phyloP scores from a whole-genome alignment of 2,797 vertebrate genomes.

The Setipinna tenuifilis region DNA sequence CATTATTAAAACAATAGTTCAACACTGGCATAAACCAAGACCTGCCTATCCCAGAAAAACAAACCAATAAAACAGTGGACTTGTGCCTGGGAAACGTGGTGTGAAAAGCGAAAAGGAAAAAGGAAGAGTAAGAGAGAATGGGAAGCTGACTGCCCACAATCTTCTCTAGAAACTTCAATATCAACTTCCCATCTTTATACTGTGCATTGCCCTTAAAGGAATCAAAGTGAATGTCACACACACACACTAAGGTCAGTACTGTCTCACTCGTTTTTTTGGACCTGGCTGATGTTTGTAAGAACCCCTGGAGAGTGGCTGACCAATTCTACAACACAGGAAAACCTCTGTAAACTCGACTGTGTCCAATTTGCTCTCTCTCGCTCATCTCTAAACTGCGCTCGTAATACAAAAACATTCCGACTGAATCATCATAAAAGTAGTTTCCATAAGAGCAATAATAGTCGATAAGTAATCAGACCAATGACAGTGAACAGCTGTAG shows the following conservation, averaged over 20 bases:
- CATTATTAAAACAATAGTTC: conserved; percentile 36
- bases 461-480: conserved; percentile 48
- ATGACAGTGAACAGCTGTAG: conserved; percentile 22
- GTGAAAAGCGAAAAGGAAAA: not conserved
- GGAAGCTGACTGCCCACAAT: not conserved
- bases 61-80: conserved; percentile 45
- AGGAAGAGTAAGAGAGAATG: not conserved
- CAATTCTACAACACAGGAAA: not conserved
- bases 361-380: not conserved
- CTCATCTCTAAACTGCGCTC: conserved; percentile 27
- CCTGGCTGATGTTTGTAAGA: not conserved
- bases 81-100: not conserved
- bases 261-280: not conserved
- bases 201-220: not conserved
- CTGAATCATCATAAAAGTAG: conserved; percentile 44
- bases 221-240: not conserved
- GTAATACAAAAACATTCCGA: conserved; percentile 53
- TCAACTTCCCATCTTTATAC: not conserved
- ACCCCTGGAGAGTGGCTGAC: not conserved
- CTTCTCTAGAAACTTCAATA: not conserved
- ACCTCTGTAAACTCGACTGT: not conserved
- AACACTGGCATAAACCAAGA: conserved; percentile 6
- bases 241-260: conserved; percentile 14
- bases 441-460: conserved; percentile 45
- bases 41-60: not conserved